Evolutionary conservation across 2,113 vertebrate genomes (phyloP).

Genomic region (Australoheros scitulus): DNA sequence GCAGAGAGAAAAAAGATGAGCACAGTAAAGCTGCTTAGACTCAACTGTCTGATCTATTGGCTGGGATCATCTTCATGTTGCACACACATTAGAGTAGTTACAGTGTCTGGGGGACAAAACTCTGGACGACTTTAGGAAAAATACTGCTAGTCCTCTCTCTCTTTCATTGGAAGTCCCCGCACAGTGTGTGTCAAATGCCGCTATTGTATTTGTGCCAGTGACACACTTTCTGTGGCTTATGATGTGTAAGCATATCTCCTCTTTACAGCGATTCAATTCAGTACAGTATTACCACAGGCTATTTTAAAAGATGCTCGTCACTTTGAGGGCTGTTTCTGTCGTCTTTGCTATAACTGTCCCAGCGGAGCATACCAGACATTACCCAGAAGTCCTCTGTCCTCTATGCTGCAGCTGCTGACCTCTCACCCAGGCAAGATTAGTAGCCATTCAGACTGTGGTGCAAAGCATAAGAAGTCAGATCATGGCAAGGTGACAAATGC

Average conservation of each 20-base stretch:
- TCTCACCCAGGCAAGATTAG: conserved; percentile 59
- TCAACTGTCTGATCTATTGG: conserved; percentile 37
- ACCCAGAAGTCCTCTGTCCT: conserved; percentile 67
- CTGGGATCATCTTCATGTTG: conserved; percentile 30
- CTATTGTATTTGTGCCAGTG: conserved; percentile 71
- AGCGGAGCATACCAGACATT: conserved; percentile 71
- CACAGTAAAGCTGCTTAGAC: conserved; percentile 60
- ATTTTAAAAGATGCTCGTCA: conserved; percentile 60
- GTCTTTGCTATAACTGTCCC: conserved; percentile 61
- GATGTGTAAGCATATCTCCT: conserved; percentile 69
- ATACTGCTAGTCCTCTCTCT: conserved; percentile 18
- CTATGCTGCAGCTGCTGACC: conserved; percentile 74
- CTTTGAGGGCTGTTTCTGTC: conserved; percentile 46
- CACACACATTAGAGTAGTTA: conserved; percentile 10
- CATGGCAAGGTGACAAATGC: conserved; percentile 10
- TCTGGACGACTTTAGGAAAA: neutral
- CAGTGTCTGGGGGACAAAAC: conserved; percentile 2
- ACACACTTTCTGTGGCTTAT: conserved; percentile 67
- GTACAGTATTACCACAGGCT: conserved; percentile 52
- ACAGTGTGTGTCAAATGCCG: conserved; percentile 46
- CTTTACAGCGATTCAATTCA: conserved; percentile 60
- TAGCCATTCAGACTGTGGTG: conserved; percentile 17
- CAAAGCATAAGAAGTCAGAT: conserved; percentile 16
- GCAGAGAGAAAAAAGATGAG: conserved; percentile 1
- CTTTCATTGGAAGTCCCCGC: conserved; percentile 65